These are phyloP conservation scores for Plusia festucae DNA, from an alignment of 2,888 invertebrate species.

Conservation along the genomic window DNA sequence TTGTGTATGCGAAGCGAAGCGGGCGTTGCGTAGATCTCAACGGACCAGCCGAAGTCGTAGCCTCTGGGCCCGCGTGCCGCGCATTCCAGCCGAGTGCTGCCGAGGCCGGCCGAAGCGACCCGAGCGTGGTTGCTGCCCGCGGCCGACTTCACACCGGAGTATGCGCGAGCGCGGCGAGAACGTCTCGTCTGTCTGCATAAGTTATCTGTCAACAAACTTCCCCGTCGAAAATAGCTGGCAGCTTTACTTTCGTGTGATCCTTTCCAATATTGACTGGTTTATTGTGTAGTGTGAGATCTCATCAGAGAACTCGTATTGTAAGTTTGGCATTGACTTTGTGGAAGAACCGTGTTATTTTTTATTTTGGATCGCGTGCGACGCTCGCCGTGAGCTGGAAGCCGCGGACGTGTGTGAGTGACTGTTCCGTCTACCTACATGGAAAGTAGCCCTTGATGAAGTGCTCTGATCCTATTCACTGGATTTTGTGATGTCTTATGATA, in stretches of 20 bases:
- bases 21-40: constrained; percentile 79
- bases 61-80: constrained; percentile 81
- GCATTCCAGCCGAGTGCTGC: constrained; percentile 81
- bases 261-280: constrained; percentile 80
- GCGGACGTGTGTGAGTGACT: constrained; percentile 87
- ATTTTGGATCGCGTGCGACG: constrained; percentile 87
- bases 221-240: constrained; percentile 80
- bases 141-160: constrained; percentile 88
- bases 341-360: constrained; percentile 87
- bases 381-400: constrained; percentile 78
- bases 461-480: constrained; percentile 70
- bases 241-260: constrained; percentile 77
- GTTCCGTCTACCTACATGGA: constrained; percentile 83
- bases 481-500: constrained; percentile 80
- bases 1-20: constrained; percentile 81
- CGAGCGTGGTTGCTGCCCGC: constrained; percentile 74
- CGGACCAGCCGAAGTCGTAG: constrained; percentile 74
- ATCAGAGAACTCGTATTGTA: constrained; percentile 73
- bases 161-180: constrained; percentile 88
- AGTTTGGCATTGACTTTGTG: constrained; percentile 79
- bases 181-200: constrained; percentile 82
- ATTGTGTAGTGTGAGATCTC: constrained; percentile 79
- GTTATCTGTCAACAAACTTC: constrained; percentile 88
- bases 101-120: constrained; percentile 75
- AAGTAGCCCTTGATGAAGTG: constrained; percentile 83